phyloP scores from a whole-genome alignment of 1,140 invertebrate species.

The Zaprionus taronus region DNA sequence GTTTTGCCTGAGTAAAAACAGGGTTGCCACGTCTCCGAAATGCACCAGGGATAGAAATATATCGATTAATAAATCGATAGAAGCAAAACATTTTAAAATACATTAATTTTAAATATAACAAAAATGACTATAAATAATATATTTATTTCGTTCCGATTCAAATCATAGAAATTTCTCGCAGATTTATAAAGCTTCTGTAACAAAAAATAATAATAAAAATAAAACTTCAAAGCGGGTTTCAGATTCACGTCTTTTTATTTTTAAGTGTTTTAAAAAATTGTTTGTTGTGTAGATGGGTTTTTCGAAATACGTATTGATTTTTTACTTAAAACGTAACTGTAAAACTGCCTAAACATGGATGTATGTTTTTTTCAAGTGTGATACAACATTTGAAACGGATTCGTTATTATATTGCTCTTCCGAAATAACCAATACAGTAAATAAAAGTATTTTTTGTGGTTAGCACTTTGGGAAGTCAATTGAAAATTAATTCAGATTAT shows the following conservation, averaged over 20 bases:
- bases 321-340: slow-evolving; percentile 60
- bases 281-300: slow-evolving; percentile 55
- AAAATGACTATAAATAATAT: background rate
- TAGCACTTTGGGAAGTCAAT: slow-evolving; percentile 53
- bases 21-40: slow-evolving; percentile 19
- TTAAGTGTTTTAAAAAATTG: slow-evolving; percentile 63
- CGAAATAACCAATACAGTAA: slow-evolving; percentile 52
- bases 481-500: slow-evolving; percentile 41
- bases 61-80: slow-evolving; percentile 10
- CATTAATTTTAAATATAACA: no score
- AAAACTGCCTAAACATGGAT: slow-evolving; percentile 59
- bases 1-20: slow-evolving; percentile 4
- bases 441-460: slow-evolving; percentile 54
- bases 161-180: background rate
- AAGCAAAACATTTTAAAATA: no score
- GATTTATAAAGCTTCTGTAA: no score
- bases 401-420: slow-evolving; percentile 11
- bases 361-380: slow-evolving; percentile 46
- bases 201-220: no score
- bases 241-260: slow-evolving; percentile 62
- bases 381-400: slow-evolving; percentile 33
- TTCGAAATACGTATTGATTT: slow-evolving; percentile 54
- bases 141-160: background rate
- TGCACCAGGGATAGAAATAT: background rate
- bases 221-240: slow-evolving; percentile 3